Evolutionary conservation across 2,113 vertebrate genomes (phyloP), one percentile per base, ranked within the genome.

Genomic region (Psettodes erumei): DNA sequence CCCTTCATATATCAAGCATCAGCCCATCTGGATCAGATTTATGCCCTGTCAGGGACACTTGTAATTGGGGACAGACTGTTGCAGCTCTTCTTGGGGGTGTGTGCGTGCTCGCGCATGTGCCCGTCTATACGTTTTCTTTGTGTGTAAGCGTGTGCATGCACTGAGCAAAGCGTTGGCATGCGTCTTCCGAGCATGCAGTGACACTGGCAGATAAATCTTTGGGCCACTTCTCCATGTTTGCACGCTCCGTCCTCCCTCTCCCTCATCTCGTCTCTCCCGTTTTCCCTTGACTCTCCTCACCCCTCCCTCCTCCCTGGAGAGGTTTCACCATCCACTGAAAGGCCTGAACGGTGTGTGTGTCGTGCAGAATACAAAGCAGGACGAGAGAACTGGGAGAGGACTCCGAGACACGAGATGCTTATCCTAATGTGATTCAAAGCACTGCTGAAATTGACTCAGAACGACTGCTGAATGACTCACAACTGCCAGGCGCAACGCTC

Each of bases 21-120:
- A 83, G 76, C 69, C 84, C 88, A 91, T 87, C 83, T 91, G 87
- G 88, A 83, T 86, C 85, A 87, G 88, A 92, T 89, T 90, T 87
- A 91, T 93, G 77, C 79, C 84, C 86, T 88, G 88, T 77, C 88
- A 81, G 79, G 73, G 82, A 78, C 45, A 40, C 79, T 85, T 92
- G 86, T 90, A 90, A 90, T 91, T 89, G 85, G 84, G 90, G 71
- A 88, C 45, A 19, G 40, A 77, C 54, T 80, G 66, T 68, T 83
- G 79, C 64, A 48, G 76, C 81, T 77, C 51, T 67, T 88, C 79
- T 50, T 51, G 28, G 45, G 72, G 56, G 55, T 69, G 68, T 62
- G 50, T 51, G 28, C 43, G 47, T 28, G 79, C 21, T n/a, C 54
- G 69, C 42, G 48, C 70, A 43, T 0, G 18, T 27, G 43, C 42